Evolutionary conservation across 2,888 invertebrate species (phyloP), one percentile per base, ranked within the genome.

Genomic region (Syrphus vitripennis): DNA sequence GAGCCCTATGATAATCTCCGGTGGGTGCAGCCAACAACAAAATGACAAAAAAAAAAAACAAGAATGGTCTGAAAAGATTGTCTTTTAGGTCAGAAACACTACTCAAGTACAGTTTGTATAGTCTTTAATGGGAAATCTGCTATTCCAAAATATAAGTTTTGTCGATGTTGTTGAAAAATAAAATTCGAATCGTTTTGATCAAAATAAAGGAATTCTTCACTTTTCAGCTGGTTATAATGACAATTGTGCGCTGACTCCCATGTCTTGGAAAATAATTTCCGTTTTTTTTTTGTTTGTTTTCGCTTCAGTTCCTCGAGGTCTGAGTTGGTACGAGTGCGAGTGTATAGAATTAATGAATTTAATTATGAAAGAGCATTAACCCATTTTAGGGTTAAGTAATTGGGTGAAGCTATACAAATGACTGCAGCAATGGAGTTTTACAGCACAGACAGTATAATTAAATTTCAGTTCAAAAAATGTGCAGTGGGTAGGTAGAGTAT

Each of bases 281-380:
- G 42, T 63, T 40, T 29, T n/a, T 37, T 21, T 53, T 24, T n/a
- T 7, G 19, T 24, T 26, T 69, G 61, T 61, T 70, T 70, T 42
- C 59, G 83, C 83, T 63, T 76, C 31, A 67, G 26, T 76, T 65
- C 74, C 24, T 42, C n/a, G n/a, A n/a, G n/a, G n/a, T n/a, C 16
- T 4, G 57, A 75, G 29, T 24, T 37, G 42, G n/a, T n/a, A n/a
- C n/a, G n/a, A n/a, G n/a, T n/a, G n/a, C n/a, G n/a, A n/a, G n/a
- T n/a, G n/a, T n/a, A n/a, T n/a, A n/a, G n/a, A 75, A 80, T 75
- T 76, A 76, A 72, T 84, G 76, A 76, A 81, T 84, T 84, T 81
- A 81, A 81, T 84, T 84, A 72, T 57, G 21, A 50, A 48, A 81
- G 84, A 72, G 76, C 84, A 76, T 80, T 84, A 76, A 84, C 84